Percentiles rank a stretch among this genome's conserved stretches.
These are phyloP conservation scores for Crypturellus undulatus DNA, from an alignment of 2,113 vertebrate genomes.

Conservation along the genomic window DNA sequence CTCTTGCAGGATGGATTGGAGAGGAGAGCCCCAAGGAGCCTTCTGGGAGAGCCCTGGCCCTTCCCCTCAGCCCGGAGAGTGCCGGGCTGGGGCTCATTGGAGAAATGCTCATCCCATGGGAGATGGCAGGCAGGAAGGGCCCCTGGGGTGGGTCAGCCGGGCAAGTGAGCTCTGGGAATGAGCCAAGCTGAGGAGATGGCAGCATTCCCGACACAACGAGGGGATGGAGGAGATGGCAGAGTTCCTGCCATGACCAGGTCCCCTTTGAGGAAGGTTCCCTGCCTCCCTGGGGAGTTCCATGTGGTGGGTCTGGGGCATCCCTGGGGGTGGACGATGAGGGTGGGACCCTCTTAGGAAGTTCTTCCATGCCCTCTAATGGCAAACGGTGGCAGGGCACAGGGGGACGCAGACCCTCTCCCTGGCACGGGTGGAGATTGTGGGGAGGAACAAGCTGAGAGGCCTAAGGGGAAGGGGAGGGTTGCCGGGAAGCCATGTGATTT, in stretches of 20 bases:
- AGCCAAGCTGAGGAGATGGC: neutral
- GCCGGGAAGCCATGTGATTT: accelerated
- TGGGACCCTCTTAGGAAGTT: neutral
- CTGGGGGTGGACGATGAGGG: neutral
- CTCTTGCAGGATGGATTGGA: neutral
- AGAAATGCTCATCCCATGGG: neutral
- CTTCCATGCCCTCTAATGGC: conserved; percentile 51
- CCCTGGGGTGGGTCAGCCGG: accelerated
- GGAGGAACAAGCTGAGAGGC: accelerated
- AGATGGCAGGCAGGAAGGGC: too few relatives aligned
- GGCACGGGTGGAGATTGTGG: neutral
- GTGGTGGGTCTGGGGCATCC: neutral
- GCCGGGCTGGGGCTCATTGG: neutral
- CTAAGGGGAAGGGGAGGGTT: neutral
- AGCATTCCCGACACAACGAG: too few relatives aligned
- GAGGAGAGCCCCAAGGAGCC: neutral
- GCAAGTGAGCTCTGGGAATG: neutral
- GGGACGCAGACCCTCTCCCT: neutral
- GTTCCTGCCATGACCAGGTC: neutral
- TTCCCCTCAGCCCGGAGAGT: neutral
- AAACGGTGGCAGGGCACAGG: neutral
- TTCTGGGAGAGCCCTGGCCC: neutral
- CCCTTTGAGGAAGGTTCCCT: neutral
- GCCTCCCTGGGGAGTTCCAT: neutral
- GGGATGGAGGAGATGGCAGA: too few relatives aligned